Evolutionary conservation across 2,113 vertebrate genomes (phyloP).

Genomic region (Drymodes brunneopygia): DNA sequence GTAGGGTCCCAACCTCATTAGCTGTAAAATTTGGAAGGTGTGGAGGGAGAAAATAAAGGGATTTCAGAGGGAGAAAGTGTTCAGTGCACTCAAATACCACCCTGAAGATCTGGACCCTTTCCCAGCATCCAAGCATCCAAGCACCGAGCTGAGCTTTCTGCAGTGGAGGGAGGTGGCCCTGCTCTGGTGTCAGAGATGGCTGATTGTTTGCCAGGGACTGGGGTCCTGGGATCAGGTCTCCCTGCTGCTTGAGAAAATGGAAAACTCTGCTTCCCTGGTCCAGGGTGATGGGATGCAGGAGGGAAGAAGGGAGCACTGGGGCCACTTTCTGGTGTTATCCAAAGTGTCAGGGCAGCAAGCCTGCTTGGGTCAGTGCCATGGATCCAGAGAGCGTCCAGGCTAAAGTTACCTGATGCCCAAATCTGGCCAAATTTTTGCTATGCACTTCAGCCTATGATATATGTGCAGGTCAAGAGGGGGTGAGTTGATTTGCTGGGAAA

Average conservation of each 20-base stretch:
- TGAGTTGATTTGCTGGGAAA: background rate
- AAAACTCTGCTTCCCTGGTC: background rate
- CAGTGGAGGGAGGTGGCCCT: background rate
- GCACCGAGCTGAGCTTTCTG: background rate
- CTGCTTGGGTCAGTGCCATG: background rate
- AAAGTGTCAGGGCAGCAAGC: background rate
- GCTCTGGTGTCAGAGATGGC: background rate
- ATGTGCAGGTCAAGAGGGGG: background rate
- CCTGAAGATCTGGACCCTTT: background rate
- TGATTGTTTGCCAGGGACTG: background rate
- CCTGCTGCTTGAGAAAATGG: background rate
- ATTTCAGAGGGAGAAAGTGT: background rate
- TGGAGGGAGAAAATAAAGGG: background rate
- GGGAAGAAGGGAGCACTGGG: background rate
- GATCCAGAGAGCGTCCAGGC: background rate
- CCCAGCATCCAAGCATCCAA: background rate
- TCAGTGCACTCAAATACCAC: background rate
- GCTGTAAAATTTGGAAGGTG: background rate
- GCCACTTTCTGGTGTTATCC: background rate
- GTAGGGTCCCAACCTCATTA: background rate
- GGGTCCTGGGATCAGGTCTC: background rate
- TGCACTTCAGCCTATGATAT: background rate
- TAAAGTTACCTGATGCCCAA: background rate
- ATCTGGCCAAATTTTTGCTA: background rate
- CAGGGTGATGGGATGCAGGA: background rate